Percentiles rank a stretch among this genome's conserved stretches.
Conservation (phyloP, 2,888 invertebrate genomes). For the Polydrusus tereticollis region DNA sequence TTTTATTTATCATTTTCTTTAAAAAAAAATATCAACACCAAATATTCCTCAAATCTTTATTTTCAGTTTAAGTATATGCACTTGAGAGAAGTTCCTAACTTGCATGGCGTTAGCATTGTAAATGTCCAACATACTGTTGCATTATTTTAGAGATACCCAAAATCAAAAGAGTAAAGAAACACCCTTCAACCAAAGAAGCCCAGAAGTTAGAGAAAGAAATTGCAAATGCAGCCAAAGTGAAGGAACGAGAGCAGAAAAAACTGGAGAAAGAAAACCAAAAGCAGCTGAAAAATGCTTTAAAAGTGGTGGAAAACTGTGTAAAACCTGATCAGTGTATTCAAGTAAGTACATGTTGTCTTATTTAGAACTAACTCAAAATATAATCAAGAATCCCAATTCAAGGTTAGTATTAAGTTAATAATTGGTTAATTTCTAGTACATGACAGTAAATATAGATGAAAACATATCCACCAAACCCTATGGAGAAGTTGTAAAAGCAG, state of each 20-base stretch:
- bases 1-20: too few relatives aligned
- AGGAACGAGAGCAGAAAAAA: slow-evolving; percentile 43
- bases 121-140: too few relatives aligned
- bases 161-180: slow-evolving; percentile 20
- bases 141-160: slow-evolving; percentile 3
- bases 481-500: slow-evolving; percentile 57
- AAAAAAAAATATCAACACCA: too few relatives aligned
- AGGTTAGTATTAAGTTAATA: not conserved
- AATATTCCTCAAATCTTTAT: too few relatives aligned
- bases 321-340: slow-evolving; percentile 61
- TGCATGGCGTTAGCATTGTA: too few relatives aligned
- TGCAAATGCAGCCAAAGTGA: slow-evolving; percentile 30
- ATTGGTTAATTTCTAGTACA: slow-evolving; percentile 55
- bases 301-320: slow-evolving; percentile 53
- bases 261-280: slow-evolving; percentile 49
- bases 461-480: slow-evolving; percentile 56
- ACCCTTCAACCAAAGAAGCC: slow-evolving; percentile 2
- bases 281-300: slow-evolving; percentile 51
- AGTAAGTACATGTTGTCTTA: slow-evolving; percentile 47
- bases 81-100: too few relatives aligned
- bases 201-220: slow-evolving; percentile 39
- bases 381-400: too few relatives aligned
- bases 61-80: too few relatives aligned
- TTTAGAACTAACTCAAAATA: not conserved
- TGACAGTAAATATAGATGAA: slow-evolving; percentile 60